A percentile compares a stretch with the other conserved stretches of the same genome.
Evolutionary conservation across 2,888 invertebrate species (phyloP).

Genomic region (Hedychridium roseum): DNA sequence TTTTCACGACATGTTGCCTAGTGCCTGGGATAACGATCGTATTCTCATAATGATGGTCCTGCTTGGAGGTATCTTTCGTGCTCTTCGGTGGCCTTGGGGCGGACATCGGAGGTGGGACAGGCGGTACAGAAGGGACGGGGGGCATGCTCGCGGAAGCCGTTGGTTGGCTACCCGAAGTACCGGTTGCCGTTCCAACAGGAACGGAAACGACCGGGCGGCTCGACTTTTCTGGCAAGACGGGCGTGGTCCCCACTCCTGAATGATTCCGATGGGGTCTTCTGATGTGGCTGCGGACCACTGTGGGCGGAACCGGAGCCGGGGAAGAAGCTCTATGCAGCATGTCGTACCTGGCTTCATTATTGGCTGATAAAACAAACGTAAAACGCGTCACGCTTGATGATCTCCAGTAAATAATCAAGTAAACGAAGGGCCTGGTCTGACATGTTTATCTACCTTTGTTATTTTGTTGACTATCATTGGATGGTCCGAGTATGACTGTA

Average conservation of each 20-base stretch:
- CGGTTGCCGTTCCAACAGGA: conserved; percentile 7
- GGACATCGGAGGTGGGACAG: conserved; percentile 56
- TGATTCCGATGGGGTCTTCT: conserved; percentile 33
- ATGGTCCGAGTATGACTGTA: conserved; percentile 50
- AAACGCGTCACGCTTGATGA: neutral
- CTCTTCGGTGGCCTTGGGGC: conserved; percentile 54
- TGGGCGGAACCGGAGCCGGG: conserved; percentile 49
- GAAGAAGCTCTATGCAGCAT: conserved; percentile 61
- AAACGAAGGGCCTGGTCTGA: neutral
- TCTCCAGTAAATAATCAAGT: neutral
- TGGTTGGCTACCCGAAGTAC: neutral
- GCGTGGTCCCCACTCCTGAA: conserved; percentile 30
- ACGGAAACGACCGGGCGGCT: conserved; percentile 17
- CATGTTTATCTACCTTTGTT: conserved; percentile 49
- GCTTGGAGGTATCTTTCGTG: conserved; percentile 53
- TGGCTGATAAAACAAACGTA: conserved; percentile 34
- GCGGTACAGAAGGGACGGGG: conserved; percentile 38
- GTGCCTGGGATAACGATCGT: conserved; percentile 65
- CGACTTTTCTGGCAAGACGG: conserved; percentile 52
- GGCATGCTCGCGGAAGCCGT: conserved; percentile 4
- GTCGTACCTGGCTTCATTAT: conserved; percentile 61
- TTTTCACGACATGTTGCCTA: conserved; percentile 59
- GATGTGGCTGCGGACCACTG: conserved; percentile 42
- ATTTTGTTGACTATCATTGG: conserved; percentile 51
- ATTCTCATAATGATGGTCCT: conserved; percentile 67